Base-by-base conservation (phyloP, 2,113 vertebrate species). In the Sylvilagus bachmani region DNA sequence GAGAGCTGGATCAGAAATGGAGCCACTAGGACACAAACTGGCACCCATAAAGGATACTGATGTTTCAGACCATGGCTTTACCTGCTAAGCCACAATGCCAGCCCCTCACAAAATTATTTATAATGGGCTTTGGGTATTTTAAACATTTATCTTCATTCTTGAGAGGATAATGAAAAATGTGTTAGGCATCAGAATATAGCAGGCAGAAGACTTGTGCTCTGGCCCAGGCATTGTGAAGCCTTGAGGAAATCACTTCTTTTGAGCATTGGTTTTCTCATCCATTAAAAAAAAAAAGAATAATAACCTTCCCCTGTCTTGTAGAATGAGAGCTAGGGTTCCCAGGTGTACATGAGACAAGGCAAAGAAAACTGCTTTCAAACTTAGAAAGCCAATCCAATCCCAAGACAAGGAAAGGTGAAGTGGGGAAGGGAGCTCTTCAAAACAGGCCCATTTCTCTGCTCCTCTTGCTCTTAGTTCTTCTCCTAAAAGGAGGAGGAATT, bases 101-200 rank as follows among this genome's bases (percentile, higher is more conserved):
- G 55, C 55, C 55, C 19, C 55, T 58, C 55, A 2, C 53, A 83
- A 70, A 86, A 66, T 29, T 53, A 21, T 83, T 79, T 86, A 31
- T 86, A 79, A 70, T 88, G 55, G 24, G 33, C 9, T 25, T 70
- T 75, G 27, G 11, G 14, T 66, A 19, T 94, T 94, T 44, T 70
- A 91, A 89, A 83, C 44, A 82, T 73, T 75, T 79, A 31, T 75
- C 70, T 79, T 74, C 62, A 80, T 78, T 86, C 38, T 70, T 70
- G 75, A 93, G 51, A 95, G 27, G 58, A 74, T 14, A 62, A 36
- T 70, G 33, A 51, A 78, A 86, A 93, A 86, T 94, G 51, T n/a
- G 2, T n/a, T 80, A 25, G 66, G 7, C 29, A 31, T 10, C 29
- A 21, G 61, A 81, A 93, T 44, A 81, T 67, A 83, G 10, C 17